Evolutionary conservation across 2,797 vertebrate species (phyloP).

Genomic region (Spea hammondii): DNA sequence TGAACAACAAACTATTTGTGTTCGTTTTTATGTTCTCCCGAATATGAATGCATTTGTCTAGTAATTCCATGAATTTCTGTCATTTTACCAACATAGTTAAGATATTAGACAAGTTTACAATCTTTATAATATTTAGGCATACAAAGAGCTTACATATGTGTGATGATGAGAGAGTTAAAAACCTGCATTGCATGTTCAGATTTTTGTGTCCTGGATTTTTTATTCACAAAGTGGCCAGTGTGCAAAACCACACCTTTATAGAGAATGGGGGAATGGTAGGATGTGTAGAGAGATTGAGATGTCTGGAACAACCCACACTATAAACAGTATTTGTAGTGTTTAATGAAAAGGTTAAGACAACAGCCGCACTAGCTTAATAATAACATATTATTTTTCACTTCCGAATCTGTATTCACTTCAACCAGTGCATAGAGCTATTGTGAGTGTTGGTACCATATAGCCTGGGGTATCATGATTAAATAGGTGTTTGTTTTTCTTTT

Average conservation of each 20-base stretch:
- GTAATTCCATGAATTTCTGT: too few relatives aligned
- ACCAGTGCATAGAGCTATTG: neutral
- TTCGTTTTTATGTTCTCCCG: too few relatives aligned
- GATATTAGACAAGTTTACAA: too few relatives aligned
- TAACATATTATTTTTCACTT: slow-evolving; percentile 1
- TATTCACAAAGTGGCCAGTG: neutral
- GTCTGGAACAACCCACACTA: neutral
- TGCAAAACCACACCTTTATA: neutral
- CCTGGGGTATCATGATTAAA: neutral
- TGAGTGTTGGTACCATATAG: neutral
- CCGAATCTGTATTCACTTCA: neutral
- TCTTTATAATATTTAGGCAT: too few relatives aligned
- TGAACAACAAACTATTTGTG: too few relatives aligned
- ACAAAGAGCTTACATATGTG: too few relatives aligned
- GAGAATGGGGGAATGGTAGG: neutral
- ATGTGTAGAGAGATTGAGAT: neutral
- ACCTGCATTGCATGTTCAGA: too few relatives aligned
- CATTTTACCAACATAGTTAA: too few relatives aligned
- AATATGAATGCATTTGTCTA: too few relatives aligned
- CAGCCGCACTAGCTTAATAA: neutral
- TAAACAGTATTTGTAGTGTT: neutral
- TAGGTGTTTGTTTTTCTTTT: neutral
- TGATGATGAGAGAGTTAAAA: too few relatives aligned
- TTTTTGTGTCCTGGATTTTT: too few relatives aligned
- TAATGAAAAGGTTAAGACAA: neutral